Base-by-base conservation (phyloP, 1,140 invertebrate species). In the Macrobrachium nipponense region DNA sequence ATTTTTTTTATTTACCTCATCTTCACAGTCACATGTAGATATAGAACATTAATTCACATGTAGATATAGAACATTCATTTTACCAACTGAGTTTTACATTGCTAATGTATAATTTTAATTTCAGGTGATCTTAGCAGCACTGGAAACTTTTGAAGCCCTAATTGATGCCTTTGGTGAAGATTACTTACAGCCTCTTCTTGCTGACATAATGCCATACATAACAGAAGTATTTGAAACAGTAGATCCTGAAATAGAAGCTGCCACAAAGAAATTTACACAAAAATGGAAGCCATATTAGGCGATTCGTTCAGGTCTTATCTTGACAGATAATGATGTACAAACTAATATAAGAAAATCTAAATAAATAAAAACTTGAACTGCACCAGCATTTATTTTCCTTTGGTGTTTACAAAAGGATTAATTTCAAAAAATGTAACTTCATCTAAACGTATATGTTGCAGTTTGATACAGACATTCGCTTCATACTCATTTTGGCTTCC, bases 281-380 rank as follows among this genome's bases (percentile, higher is more conserved):
- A 80, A 15, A 89, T 89, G 88, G 88, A 89, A 68, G 80, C 59
- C 12, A 89, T 89, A 43, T 58, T 89, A 20, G 88, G 88, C 15
- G 86, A 89, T 59, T 79, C 51, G 20, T 59, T 89, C 10, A 77
- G 83, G 73, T 80, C 82, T 12, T 87, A 87, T 66, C 82, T 89
- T 4, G 80, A 87, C 23, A 51, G 77, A 20, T 81, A 75, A 43
- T 17, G 0, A 64, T 15, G 20, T 51, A 51, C 0, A 51, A 12
- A 51, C 51, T 51, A 51, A 8, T 51, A 7, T 51, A 51, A 8
- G n/a, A 12, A 10, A 51, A 51, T 51, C 12, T 51, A 51, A 51
- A 12, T 51, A 51, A 51, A 51, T 51, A 51, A 51, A 51, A 51
- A 6, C 51, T 51, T 51, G 51, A 51, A 51, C 5, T 51, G 12